Evolutionary conservation across 2,797 vertebrate genomes (phyloP).

Genomic region (Iguana delicatissima): DNA sequence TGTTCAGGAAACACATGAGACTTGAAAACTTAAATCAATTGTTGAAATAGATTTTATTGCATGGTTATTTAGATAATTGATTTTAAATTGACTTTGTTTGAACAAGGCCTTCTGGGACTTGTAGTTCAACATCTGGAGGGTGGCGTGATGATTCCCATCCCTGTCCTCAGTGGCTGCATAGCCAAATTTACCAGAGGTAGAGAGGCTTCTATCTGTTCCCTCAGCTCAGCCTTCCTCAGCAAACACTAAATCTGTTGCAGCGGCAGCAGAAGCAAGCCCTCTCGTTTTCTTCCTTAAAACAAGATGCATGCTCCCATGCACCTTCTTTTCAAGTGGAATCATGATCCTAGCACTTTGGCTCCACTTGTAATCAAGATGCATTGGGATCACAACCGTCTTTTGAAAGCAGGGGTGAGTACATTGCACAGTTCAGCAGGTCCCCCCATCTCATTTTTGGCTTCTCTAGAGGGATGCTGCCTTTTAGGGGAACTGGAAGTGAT

Average conservation of each 20-base stretch:
- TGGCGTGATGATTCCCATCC: too few species aligned
- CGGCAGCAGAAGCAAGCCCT: background rate
- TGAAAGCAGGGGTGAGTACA: too few species aligned
- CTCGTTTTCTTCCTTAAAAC: background rate
- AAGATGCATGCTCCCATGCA: background rate
- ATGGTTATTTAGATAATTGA: constrained; percentile 1
- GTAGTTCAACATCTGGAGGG: too few species aligned
- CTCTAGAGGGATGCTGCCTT: too few species aligned
- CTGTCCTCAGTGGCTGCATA: too few species aligned
- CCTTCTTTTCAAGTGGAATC: background rate
- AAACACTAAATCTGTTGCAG: background rate
- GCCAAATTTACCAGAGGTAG: too few species aligned
- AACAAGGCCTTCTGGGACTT: background rate
- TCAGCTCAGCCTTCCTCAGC: background rate
- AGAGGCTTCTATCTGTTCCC: background rate
- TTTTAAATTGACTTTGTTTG: background rate
- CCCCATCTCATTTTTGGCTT: too few species aligned
- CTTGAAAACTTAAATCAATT: background rate
- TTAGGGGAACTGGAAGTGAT: too few species aligned
- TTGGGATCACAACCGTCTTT: too few species aligned
- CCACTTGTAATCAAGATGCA: too few species aligned
- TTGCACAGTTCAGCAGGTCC: too few species aligned
- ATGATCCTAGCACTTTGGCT: background rate
- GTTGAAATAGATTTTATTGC: background rate
- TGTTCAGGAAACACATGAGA: background rate